phyloP scores from a whole-genome alignment of 2,888 invertebrate genomes.

The Amiota minor region DNA sequence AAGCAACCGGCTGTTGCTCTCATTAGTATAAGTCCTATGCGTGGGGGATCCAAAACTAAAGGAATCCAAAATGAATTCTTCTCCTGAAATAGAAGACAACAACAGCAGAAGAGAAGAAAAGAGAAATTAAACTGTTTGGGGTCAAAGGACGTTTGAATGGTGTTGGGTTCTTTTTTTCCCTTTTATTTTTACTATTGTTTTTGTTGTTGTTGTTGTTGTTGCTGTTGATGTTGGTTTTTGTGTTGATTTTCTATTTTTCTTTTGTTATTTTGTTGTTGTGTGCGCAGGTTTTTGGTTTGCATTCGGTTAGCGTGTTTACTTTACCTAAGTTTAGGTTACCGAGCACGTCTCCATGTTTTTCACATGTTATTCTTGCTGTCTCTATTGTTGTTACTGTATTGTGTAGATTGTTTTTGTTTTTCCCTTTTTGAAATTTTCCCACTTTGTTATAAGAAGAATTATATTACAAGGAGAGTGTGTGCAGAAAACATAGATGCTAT shows the following conservation, averaged over 20 bases:
- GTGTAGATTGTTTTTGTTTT: too few species aligned
- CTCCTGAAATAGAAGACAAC: background rate
- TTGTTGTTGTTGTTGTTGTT: background rate
- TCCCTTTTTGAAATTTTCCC: too few species aligned
- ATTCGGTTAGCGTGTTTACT: background rate
- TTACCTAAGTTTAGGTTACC: too few species aligned
- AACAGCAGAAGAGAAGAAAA: background rate
- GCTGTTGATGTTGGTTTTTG: too few species aligned
- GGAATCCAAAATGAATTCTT: background rate
- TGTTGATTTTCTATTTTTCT: background rate
- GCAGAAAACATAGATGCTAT: too few species aligned
- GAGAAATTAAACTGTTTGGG: background rate
- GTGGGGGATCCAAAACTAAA: background rate
- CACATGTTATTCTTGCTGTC: too few species aligned
- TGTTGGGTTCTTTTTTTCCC: too few species aligned
- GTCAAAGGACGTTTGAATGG: constrained; percentile 1
- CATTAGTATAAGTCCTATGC: constrained; percentile 6
- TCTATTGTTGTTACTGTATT: too few species aligned
- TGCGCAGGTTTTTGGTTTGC: background rate
- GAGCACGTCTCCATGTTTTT: too few species aligned
- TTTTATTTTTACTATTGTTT: background rate
- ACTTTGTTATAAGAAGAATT: too few species aligned
- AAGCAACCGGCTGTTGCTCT: constrained; percentile 17
- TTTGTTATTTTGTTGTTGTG: background rate
- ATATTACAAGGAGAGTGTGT: too few species aligned